phyloP scores from a whole-genome alignment of 1,140 invertebrate species.

The Kradibia gibbosae region DNA sequence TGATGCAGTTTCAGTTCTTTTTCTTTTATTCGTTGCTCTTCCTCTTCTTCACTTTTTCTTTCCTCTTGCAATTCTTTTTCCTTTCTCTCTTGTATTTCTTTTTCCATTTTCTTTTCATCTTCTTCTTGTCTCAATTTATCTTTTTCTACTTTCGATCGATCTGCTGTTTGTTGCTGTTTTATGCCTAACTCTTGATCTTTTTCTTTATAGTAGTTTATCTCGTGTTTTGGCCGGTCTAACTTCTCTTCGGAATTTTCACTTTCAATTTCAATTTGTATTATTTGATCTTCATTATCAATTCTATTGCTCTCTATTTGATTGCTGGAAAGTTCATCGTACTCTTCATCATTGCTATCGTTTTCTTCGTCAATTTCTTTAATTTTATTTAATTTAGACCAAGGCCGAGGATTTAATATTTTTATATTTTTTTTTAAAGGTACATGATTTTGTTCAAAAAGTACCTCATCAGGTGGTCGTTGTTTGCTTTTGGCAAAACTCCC shows the following conservation, averaged over 20 bases:
- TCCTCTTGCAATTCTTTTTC: constrained; percentile 38
- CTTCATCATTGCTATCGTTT: constrained; percentile 44
- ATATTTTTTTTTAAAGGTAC: not conserved
- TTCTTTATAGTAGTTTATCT: not conserved
- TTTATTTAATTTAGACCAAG: constrained; percentile 38
- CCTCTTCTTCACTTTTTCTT: constrained; percentile 25
- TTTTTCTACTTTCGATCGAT: no score
- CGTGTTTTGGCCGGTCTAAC: not conserved
- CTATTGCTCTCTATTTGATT: not conserved
- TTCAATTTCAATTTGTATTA: constrained; percentile 50
- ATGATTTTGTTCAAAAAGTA: not conserved
- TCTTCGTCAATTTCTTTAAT: constrained; percentile 40
- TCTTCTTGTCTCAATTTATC: not conserved
- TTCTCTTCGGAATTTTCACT: constrained; percentile 29
- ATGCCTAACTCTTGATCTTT: constrained; percentile 30
- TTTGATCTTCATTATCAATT: constrained; percentile 41
- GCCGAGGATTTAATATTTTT: not conserved
- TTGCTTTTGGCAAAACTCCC: constrained; percentile 55
- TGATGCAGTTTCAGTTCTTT: constrained; percentile 39
- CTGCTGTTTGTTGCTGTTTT: no score
- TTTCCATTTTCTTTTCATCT: constrained; percentile 18
- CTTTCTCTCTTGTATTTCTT: constrained; percentile 45
- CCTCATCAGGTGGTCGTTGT: constrained; percentile 56
- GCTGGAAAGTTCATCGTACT: not conserved
- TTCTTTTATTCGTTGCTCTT: constrained; percentile 19